Evolutionary conservation across 1,140 invertebrate species (phyloP).

Genomic region (Oryctes rhinoceros): DNA sequence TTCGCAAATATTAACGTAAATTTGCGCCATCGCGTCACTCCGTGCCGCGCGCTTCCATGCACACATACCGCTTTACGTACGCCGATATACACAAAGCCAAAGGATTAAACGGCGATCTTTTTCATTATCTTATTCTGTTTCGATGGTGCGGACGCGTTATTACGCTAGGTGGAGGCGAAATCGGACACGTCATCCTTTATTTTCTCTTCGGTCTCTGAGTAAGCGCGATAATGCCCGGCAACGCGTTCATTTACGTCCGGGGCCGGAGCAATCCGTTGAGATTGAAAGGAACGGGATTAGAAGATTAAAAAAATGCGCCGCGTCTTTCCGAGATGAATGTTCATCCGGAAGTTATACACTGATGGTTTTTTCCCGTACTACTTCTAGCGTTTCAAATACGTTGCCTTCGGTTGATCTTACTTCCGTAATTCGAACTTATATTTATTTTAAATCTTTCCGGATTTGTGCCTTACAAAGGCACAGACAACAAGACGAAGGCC

Average conservation of each 20-base stretch:
- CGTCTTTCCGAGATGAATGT: background rate
- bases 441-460: too few relatives aligned
- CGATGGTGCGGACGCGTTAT: conserved; percentile 2
- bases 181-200: conserved; percentile 20
- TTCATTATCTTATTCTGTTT: conserved; percentile 36
- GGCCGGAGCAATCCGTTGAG: background rate
- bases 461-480: too few relatives aligned
- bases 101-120: conserved; percentile 34
- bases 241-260: conserved; percentile 12
- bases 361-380: too few relatives aligned
- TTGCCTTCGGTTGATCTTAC: too few relatives aligned
- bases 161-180: conserved; percentile 4
- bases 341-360: too few relatives aligned
- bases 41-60: background rate
- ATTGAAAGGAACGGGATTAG: conserved; percentile 13
- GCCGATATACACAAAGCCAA: background rate
- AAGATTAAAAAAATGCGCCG: conserved; percentile 12
- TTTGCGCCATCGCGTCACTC: conserved; percentile 5
- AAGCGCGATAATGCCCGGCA: conserved; percentile 20
- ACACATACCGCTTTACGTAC: background rate
- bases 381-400: too few relatives aligned
- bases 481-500: too few relatives aligned
- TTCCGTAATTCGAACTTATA: too few relatives aligned
- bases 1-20: conserved; percentile 42
- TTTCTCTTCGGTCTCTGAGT: conserved; percentile 25